Evolutionary conservation across 2,888 invertebrate species (phyloP), one percentile per base, ranked within the genome.

Genomic region (Andrena trimmerana): DNA sequence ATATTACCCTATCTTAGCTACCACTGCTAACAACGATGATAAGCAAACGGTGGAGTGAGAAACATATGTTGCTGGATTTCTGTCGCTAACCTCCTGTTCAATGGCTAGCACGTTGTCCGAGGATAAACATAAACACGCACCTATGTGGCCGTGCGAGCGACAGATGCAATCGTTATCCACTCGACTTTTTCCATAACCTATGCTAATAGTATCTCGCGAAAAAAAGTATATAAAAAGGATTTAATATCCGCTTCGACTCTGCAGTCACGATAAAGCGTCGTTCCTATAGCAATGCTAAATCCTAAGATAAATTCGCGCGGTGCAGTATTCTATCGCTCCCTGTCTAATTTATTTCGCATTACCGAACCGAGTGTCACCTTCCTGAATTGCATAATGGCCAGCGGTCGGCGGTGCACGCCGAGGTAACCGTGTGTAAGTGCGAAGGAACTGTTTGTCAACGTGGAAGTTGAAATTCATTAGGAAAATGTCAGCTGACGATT

Each of bases 351-450:
- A 66, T 54, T n/a, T 13, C 52, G 66, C 10, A 48, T 20, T 66
- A 36, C 24, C n/a, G 6, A 59, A 59, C 20, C 13, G 27, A 60
- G 13, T 57, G 70, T 71, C 29, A 50, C 42, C 31, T 81, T 81
- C 57, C 57, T 16, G n/a, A 80, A 80, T 75, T 75, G 75, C 68
- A 75, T 74, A 81, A 79, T 60, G 59, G 57, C 13, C 59, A 24
- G 29, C 20, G 20, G 27, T 60, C 48, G 57, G 54, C 42, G 50
- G 27, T 79, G 29, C 36, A n/a, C 7, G 10, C 36, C 4, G n/a
- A 67, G 31, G n/a, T n/a, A 24, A 2, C 27, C 27, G 3, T n/a
- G 7, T 10, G 42, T 42, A 42, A 13, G 60, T 13, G 20, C 20
- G 5, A 31, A 16, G 10, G 10, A 57, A 57, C 8, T 7, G 57